phyloP scores from a whole-genome alignment of 2,888 invertebrate genomes.

The Dryococelus australis region DNA sequence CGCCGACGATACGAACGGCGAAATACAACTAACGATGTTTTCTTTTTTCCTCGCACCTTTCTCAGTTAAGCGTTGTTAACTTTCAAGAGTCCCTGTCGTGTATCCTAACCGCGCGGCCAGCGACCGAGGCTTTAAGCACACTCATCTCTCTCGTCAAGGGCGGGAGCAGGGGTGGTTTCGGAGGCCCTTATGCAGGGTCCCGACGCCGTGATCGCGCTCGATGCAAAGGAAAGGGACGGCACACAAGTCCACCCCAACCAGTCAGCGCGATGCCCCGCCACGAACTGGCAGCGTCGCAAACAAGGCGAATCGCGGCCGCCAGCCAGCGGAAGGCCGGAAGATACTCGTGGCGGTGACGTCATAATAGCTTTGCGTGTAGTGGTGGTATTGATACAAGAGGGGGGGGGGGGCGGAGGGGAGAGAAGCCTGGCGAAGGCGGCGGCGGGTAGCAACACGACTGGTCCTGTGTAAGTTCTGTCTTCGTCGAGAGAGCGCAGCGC shows the following conservation, averaged over 20 bases:
- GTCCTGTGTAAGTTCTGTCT: background rate
- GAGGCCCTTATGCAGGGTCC: constrained; percentile 26
- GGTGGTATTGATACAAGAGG: too few relatives aligned
- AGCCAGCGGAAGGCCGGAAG: background rate
- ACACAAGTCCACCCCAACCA: background rate
- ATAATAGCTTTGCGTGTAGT: background rate
- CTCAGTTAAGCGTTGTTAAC: background rate
- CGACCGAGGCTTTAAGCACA: background rate
- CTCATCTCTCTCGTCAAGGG: background rate
- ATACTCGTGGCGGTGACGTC: constrained; percentile 7
- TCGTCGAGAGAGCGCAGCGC: background rate
- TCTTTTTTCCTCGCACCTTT: background rate
- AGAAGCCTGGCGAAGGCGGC: background rate
- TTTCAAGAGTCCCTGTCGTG: constrained; percentile 16
- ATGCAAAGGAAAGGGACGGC: background rate
- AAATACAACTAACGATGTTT: background rate
- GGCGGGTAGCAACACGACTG: background rate
- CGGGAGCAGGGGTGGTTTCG: background rate
- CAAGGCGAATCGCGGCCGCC: constrained; percentile 1
- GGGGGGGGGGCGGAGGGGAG: background rate
- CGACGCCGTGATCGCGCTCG: background rate
- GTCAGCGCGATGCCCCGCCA: background rate
- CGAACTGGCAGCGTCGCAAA: background rate
- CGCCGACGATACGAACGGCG: background rate
- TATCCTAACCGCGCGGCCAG: constrained; percentile 3